Conservation (phyloP, 2,888 invertebrate genomes). For the Lysandra coridon region DNA sequence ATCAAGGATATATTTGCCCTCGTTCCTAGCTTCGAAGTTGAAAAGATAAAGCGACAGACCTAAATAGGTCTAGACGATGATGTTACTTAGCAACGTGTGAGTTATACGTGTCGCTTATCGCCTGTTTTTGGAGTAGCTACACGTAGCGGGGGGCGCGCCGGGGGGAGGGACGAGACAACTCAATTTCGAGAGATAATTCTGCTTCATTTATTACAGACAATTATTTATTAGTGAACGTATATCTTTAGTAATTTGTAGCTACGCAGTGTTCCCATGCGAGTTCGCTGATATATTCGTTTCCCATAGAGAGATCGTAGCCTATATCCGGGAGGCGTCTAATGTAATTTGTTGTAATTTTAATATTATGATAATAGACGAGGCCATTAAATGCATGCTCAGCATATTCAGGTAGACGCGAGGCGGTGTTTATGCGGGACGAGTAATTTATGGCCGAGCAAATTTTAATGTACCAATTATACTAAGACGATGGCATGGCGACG, state of each 20-base stretch:
- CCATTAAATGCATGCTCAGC: conserved; percentile 21
- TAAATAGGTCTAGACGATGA: conserved; percentile 19
- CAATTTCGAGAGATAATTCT: conserved; percentile 15
- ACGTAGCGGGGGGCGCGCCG: conserved; percentile 15
- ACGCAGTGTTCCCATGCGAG: background rate
- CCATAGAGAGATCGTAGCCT: background rate
- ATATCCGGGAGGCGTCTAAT: background rate
- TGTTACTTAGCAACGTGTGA: conserved; percentile 16
- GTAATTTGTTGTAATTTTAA: background rate
- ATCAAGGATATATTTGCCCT: background rate
- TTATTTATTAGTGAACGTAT: conserved; percentile 21
- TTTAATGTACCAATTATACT: conserved; percentile 76
- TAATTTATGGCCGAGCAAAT: conserved; percentile 75
- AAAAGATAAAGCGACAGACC: background rate
- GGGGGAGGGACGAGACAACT: conserved; percentile 23
- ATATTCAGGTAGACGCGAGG: conserved; percentile 36
- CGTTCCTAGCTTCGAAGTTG: background rate
- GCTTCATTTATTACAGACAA: conserved; percentile 10
- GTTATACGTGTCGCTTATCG: conserved; percentile 23
- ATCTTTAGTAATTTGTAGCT: conserved; percentile 12
- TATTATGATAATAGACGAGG: background rate
- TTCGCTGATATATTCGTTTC: background rate
- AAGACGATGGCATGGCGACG: conserved; percentile 74
- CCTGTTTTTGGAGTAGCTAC: conserved; percentile 24
- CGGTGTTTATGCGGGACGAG: conserved; percentile 54